Evolutionary conservation across 2,113 vertebrate species (phyloP).

Genomic region (Notarius quadriscutis): DNA sequence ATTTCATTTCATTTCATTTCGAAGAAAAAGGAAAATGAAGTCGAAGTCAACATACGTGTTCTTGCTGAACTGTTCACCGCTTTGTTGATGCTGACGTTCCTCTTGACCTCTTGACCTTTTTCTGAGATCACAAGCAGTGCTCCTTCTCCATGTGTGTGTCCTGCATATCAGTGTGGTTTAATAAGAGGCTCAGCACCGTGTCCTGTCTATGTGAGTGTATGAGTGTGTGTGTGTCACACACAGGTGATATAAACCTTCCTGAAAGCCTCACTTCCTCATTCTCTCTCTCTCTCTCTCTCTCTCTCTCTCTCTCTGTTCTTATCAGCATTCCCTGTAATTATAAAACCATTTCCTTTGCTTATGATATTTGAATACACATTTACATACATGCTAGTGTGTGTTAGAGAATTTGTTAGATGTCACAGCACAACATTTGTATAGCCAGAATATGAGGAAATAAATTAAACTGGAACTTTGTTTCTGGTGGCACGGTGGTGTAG

Average conservation of each 20-base stretch:
- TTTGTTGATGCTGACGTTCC: neutral
- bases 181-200: neutral
- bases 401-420: neutral
- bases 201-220: neutral
- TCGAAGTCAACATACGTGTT: neutral
- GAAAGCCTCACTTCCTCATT: constrained; percentile 52
- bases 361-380: constrained; percentile 8
- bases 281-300: constrained; percentile 24
- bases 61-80: too few relatives aligned
- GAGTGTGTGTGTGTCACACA: neutral
- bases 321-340: neutral
- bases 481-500: too few relatives aligned
- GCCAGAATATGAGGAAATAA: neutral
- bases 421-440: neutral
- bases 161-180: constrained; percentile 1
- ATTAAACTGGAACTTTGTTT: neutral
- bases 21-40: neutral
- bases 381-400: neutral
- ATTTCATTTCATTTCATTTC: neutral
- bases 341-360: neutral
- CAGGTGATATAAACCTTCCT: constrained; percentile 25
- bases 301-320: neutral
- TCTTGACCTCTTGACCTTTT: constrained; percentile 20
- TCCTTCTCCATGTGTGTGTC: neutral
- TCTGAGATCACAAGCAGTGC: constrained; percentile 27